Base-by-base conservation (phyloP, 2,113 vertebrate genomes). In the Perca fluviatilis region DNA sequence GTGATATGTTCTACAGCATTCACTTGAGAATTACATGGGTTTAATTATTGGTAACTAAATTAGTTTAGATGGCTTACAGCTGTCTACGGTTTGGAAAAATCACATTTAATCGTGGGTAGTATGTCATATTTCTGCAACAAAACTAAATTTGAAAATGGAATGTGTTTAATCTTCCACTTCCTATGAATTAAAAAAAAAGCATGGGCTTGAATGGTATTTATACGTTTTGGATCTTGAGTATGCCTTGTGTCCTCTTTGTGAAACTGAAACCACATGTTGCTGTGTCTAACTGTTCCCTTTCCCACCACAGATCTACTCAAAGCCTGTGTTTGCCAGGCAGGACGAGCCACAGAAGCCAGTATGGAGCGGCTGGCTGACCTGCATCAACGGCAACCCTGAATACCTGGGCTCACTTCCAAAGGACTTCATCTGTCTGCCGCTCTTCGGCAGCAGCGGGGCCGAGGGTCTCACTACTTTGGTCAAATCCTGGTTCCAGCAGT, bases 341-440 rank as follows among this genome's bases (percentile, higher is more conserved):
- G 92, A 94, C 5, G 87, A 93, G 21, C 87, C 94, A 43, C 94
- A 84, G 14, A 97, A 93, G 82, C 50, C 93, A 3, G 6, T 97
- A 0, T 99, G 98, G 98, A 96, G 84, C 0, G 98, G 98, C 69
- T 99, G 96, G 93, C 95, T 99, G 82, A 96, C 97, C 47, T 97
- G 95, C 21, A 49, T 97, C 72, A 94, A 91, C 21, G 96, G 96
- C 57, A 95, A 96, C 2, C 61, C 75, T 0, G 96, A 97, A 2
- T 94, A 97, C 87, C 86, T 96, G 0, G 88, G 90, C 74, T 95
- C 94, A 0, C 7, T 97, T 6, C 91, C 96, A 0, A 74, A 96
- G 46, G 96, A 96, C 23, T 98, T 99, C 62, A 95, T 94, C 73
- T 97, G 96, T 62, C 87, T 99, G 27, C 98, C 98, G 1, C 88